phyloP scores from a whole-genome alignment of 2,888 invertebrate genomes.

The Dioctria linearis region DNA sequence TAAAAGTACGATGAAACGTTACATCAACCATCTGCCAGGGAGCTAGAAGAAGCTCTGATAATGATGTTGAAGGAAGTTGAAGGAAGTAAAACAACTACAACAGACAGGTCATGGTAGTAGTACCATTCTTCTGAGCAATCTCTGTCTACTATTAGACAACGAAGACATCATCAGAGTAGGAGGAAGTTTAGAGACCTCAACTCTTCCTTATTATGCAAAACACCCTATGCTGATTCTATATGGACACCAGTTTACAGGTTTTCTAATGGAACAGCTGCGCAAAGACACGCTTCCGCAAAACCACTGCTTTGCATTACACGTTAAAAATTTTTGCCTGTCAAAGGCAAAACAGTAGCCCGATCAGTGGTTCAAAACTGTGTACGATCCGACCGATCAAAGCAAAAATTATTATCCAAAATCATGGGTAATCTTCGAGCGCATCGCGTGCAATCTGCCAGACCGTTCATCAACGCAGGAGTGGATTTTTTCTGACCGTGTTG shows the following conservation, averaged over 20 bases:
- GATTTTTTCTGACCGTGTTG: slow-evolving; percentile 54
- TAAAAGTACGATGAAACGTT: not conserved
- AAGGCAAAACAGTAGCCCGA: slow-evolving; percentile 56
- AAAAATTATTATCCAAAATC: slow-evolving; percentile 55
- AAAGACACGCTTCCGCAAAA: slow-evolving; percentile 54
- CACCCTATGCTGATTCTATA: too few relatives aligned
- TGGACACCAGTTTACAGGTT: too few relatives aligned
- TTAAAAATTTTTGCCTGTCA: slow-evolving; percentile 60
- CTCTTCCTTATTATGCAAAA: too few relatives aligned
- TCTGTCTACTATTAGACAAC: too few relatives aligned
- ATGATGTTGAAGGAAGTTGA: not conserved
- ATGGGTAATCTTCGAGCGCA: slow-evolving; percentile 62
- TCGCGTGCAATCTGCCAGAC: slow-evolving; percentile 54
- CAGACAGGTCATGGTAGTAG: not conserved
- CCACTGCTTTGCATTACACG: slow-evolving; percentile 54
- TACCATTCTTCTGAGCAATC: not conserved
- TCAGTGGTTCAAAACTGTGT: slow-evolving; percentile 57
- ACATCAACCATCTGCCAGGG: not conserved
- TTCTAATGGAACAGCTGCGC: slow-evolving; percentile 35
- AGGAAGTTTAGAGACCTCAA: too few relatives aligned
- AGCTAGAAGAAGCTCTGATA: not conserved
- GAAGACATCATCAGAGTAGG: too few relatives aligned
- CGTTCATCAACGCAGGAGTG: slow-evolving; percentile 54
- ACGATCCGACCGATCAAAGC: slow-evolving; percentile 55
- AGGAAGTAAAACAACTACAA: not conserved